A percentile compares a stretch with the other conserved stretches of the same genome.
Conservation (phyloP, 2,888 invertebrate genomes). For the Troilus luridus region DNA sequence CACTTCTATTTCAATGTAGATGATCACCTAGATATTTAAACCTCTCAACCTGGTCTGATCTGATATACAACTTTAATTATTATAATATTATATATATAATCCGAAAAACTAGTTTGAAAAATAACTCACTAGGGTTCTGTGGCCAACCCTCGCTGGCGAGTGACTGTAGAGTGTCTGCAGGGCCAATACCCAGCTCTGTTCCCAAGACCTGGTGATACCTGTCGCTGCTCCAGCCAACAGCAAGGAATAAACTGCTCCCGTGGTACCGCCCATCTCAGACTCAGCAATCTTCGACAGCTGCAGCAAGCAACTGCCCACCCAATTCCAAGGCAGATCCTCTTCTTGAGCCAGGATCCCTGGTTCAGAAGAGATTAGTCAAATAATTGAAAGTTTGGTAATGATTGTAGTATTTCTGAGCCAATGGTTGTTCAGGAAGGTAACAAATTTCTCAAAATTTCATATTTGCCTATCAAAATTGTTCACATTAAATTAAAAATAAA, state of each 20-base stretch:
- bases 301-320: conserved; percentile 60
- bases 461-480: no score
- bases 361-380: neutral
- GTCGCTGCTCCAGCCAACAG: conserved; percentile 72
- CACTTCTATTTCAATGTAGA: no score
- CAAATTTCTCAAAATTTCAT: no score
- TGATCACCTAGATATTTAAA: no score
- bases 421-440: no score
- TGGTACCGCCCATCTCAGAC: conserved; percentile 82
- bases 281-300: conserved; percentile 74
- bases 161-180: conserved; percentile 77
- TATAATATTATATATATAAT: no score
- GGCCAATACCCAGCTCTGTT: conserved; percentile 73
- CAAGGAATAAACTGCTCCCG: conserved; percentile 85
- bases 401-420: no score
- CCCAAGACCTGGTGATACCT: conserved; percentile 70
- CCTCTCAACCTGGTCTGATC: no score
- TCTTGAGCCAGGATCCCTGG: neutral
- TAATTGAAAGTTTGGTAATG: no score
- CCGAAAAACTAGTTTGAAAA: neutral
- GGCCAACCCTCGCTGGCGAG: conserved; percentile 80
- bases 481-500: no score
- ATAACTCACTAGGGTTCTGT: conserved; percentile 77
- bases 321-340: conserved; percentile 7
- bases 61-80: no score